Conservation (phyloP, 30 jellyfish, hydroid and myxozoan genomes). For the Chrysaora quinquecirrha region DNA sequence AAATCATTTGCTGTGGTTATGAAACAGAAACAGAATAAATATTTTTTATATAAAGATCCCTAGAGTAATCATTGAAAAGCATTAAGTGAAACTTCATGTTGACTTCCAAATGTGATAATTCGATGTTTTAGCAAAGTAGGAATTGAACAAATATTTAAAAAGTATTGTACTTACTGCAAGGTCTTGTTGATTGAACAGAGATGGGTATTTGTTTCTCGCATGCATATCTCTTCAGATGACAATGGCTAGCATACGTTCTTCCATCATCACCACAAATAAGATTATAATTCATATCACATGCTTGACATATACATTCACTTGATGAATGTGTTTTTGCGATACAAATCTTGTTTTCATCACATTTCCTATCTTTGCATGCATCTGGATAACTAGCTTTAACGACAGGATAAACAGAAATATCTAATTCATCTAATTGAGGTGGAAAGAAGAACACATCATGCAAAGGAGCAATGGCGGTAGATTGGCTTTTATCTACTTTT, state of each 20-base stretch:
- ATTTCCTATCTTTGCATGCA: slow-evolving; percentile 65
- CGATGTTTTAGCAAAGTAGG: no score
- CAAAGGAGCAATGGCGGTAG: slow-evolving; percentile 36
- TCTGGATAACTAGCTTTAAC: slow-evolving; percentile 64
- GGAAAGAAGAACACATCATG: slow-evolving; percentile 76
- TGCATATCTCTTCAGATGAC: slow-evolving; percentile 58
- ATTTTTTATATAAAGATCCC: no score
- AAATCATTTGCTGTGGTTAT: no score
- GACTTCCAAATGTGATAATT: no score
- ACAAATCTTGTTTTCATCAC: slow-evolving; percentile 34
- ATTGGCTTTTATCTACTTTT: slow-evolving; percentile 18
- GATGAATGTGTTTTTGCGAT: slow-evolving; percentile 20
- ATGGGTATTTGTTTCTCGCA: slow-evolving; percentile 49
- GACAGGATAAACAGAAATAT: slow-evolving; percentile 53
- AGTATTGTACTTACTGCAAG: slow-evolving; percentile 83
- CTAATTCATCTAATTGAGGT: slow-evolving; percentile 59
- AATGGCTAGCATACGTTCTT: slow-evolving; percentile 74
- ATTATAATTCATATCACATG: slow-evolving; percentile 14
- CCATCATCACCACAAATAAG: slow-evolving; percentile 93
- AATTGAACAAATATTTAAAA: no score
- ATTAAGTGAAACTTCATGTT: no score
- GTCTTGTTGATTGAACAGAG: slow-evolving; percentile 30
- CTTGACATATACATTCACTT: slow-evolving; percentile 63
- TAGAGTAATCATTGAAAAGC: no score
- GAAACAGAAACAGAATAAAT: no score